Evolutionary conservation across 2,797 vertebrate species (phyloP).

Genomic region (Poecile montanus): DNA sequence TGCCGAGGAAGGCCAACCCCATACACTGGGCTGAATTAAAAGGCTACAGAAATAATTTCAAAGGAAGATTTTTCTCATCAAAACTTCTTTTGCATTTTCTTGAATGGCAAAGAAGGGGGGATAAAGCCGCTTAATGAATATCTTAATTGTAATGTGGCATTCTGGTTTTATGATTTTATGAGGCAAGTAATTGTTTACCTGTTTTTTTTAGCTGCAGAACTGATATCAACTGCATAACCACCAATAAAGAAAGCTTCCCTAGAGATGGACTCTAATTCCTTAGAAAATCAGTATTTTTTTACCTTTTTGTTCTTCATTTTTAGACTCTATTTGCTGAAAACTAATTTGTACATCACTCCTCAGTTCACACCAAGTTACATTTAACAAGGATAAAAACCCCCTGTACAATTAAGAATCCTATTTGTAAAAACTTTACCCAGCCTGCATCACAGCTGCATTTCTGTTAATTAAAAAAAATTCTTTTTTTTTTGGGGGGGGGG

Average conservation of each 20-base stretch:
- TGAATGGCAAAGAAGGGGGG: fast-evolving
- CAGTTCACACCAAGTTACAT: background rate
- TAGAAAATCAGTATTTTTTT: background rate
- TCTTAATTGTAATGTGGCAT: fast-evolving
- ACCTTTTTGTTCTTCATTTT: background rate
- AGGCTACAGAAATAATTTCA: background rate
- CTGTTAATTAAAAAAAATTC: background rate
- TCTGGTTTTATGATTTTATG: background rate
- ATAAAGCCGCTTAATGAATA: background rate
- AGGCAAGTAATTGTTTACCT: background rate
- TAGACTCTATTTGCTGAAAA: background rate
- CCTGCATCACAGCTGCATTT: background rate
- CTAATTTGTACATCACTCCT: background rate
- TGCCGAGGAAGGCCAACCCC: background rate
- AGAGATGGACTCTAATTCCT: background rate
- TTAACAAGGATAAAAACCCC: fast-evolving
- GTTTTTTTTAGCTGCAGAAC: no score
- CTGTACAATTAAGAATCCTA: background rate
- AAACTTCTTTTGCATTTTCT: background rate
- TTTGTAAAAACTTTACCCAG: background rate
- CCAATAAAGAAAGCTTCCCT: background rate
- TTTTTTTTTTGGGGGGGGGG: fast-evolving
- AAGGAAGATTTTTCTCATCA: background rate
- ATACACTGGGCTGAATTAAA: background rate
- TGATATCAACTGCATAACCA: background rate